Evolutionary conservation across 2,797 vertebrate species (phyloP).

Genomic region (Cyprinella venusta): DNA sequence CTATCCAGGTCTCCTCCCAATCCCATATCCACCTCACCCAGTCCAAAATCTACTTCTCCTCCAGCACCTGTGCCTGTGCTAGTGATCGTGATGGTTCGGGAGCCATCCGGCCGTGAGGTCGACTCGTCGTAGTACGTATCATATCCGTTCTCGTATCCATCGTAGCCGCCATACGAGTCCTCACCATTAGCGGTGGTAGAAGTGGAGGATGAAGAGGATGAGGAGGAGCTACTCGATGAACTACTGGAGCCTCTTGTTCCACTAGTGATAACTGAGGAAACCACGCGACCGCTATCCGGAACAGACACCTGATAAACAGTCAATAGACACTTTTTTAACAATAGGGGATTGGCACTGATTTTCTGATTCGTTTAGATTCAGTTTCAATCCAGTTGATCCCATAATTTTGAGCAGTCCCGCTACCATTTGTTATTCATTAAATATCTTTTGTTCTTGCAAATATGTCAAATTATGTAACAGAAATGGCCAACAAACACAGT

Average conservation of each 20-base stretch:
- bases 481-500: neutral
- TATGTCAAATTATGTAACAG: neutral
- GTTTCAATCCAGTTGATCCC: neutral
- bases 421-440: neutral
- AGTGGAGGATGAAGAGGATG: slow-evolving; percentile 48
- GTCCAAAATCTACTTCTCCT: slow-evolving; percentile 61
- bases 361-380: neutral
- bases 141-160: slow-evolving; percentile 64
- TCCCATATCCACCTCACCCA: slow-evolving; percentile 46
- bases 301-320: slow-evolving; percentile 17
- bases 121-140: slow-evolving; percentile 71
- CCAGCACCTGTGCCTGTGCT: slow-evolving; percentile 20
- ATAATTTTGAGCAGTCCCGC: neutral
- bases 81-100: slow-evolving; percentile 63
- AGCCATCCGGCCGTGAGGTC: slow-evolving; percentile 62
- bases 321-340: neutral
- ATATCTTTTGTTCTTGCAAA: neutral
- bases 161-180: slow-evolving; percentile 68
- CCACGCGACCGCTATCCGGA: slow-evolving; percentile 44
- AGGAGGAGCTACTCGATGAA: slow-evolving; percentile 28
- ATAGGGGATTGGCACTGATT: neutral
- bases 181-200: slow-evolving; percentile 38
- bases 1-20: slow-evolving; percentile 60
- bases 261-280: slow-evolving; percentile 48
- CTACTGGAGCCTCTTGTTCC: slow-evolving; percentile 45